A percentile compares a stretch with the other conserved stretches of the same genome.
Evolutionary conservation across 1,140 invertebrate species (phyloP).

Genomic region (Eumaeus atala): DNA sequence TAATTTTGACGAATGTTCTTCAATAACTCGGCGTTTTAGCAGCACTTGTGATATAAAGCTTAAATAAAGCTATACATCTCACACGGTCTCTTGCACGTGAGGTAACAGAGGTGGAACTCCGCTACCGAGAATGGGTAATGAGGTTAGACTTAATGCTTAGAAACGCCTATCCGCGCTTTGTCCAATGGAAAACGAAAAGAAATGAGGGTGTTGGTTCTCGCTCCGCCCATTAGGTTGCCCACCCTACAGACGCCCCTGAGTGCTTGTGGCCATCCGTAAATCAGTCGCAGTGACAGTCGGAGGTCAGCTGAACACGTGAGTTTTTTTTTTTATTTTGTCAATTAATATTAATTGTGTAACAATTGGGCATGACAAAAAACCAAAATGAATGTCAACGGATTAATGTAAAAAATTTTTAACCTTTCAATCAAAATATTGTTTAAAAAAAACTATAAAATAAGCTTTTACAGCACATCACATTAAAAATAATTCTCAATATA

Average conservation of each 20-base stretch:
- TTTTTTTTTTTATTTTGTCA: not conserved
- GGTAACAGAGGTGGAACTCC: conserved; percentile 10
- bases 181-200: conserved; percentile 24
- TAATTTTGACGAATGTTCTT: not conserved
- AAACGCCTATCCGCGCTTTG: conserved; percentile 19
- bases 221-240: conserved; percentile 22
- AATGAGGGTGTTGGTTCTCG: conserved; percentile 18
- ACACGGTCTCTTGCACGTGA: not conserved
- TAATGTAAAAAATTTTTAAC: no score
- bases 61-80: not conserved
- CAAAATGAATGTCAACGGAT: no score
- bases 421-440: no score
- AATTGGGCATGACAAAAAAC: no score
- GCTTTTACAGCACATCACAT: no score
- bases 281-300: conserved; percentile 14
- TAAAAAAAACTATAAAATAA: no score
- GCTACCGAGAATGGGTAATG: conserved; percentile 19
- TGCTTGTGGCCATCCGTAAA: conserved; percentile 2
- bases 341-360: no score
- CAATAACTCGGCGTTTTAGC: not conserved
- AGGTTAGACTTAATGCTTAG: conserved; percentile 11
- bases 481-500: no score
- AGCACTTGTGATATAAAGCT: not conserved
- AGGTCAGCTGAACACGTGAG: conserved; percentile 15
- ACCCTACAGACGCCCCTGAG: conserved; percentile 18